Conservation (phyloP, 1,140 invertebrate species). For the Zophobas morio region DNA sequence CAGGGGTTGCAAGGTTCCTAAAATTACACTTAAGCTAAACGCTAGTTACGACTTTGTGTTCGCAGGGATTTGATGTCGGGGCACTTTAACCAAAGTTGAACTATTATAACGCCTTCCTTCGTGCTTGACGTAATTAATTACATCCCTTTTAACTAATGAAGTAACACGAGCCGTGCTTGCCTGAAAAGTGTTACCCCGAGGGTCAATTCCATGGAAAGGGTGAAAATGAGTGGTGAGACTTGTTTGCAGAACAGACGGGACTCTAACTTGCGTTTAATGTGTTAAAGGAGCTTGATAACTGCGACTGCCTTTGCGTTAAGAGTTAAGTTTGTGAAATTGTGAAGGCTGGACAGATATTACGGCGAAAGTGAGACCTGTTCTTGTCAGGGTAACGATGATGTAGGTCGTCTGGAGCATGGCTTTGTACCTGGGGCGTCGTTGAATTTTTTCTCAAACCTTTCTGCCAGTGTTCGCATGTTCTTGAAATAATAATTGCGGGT, state of each 20-base stretch:
- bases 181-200: constrained; percentile 38
- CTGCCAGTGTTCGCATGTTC: not conserved
- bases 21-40: constrained; percentile 14
- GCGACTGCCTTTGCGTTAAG: constrained; percentile 22
- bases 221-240: constrained; percentile 22
- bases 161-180: constrained; percentile 23
- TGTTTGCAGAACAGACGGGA: constrained; percentile 8
- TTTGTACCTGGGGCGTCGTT: not conserved
- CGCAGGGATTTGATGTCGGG: not conserved
- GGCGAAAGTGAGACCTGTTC: constrained; percentile 20
- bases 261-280: constrained; percentile 26
- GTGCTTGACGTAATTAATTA: constrained; percentile 41
- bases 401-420: constrained; percentile 13
- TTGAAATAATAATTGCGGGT: not conserved
- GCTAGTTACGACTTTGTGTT: constrained; percentile 9
- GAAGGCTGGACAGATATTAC: constrained; percentile 14
- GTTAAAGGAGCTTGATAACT: constrained; percentile 30
- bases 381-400: constrained; percentile 27
- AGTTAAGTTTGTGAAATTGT: constrained; percentile 29
- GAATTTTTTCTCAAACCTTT: not conserved
- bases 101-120: constrained; percentile 34
- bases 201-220: constrained; percentile 19
- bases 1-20: not conserved
- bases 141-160: constrained; percentile 42
- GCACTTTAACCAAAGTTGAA: constrained; percentile 14